These are phyloP conservation scores for Tychaedon coryphoeus DNA, from an alignment of 2,113 vertebrate genomes.

Conservation along the genomic window DNA sequence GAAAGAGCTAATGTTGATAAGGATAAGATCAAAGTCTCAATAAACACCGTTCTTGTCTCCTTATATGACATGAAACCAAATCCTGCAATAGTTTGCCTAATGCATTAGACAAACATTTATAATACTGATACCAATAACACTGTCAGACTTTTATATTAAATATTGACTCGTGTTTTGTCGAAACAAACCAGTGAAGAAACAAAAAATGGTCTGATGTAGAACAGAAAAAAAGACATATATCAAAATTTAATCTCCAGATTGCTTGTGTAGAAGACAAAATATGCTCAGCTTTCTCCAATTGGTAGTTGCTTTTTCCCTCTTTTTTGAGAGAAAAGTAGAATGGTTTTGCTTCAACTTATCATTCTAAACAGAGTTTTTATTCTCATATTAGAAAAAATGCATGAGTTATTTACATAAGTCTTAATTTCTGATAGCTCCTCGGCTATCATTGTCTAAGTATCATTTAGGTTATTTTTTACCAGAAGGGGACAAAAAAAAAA, in stretches of 20 bases:
- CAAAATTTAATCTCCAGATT: background rate
- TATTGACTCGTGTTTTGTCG: background rate
- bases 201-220: background rate
- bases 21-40: conserved; percentile 10
- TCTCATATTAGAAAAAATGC: background rate
- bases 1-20: background rate
- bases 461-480: background rate
- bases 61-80: conserved; percentile 16
- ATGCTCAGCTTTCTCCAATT: background rate
- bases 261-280: background rate
- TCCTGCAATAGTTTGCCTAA: background rate
- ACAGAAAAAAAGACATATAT: background rate
- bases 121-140: background rate
- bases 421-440: background rate
- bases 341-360: background rate
- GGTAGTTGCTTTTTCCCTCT: background rate
- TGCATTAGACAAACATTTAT: conserved; percentile 23
- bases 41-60: background rate
- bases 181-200: background rate
- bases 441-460: background rate
- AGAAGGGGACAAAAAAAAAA: too few species aligned
- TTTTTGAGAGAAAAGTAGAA: background rate
- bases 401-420: background rate
- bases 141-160: background rate
- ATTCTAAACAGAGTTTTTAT: background rate